Conservation (phyloP, 1,140 invertebrate genomes). For the Trichonephila clavata region DNA sequence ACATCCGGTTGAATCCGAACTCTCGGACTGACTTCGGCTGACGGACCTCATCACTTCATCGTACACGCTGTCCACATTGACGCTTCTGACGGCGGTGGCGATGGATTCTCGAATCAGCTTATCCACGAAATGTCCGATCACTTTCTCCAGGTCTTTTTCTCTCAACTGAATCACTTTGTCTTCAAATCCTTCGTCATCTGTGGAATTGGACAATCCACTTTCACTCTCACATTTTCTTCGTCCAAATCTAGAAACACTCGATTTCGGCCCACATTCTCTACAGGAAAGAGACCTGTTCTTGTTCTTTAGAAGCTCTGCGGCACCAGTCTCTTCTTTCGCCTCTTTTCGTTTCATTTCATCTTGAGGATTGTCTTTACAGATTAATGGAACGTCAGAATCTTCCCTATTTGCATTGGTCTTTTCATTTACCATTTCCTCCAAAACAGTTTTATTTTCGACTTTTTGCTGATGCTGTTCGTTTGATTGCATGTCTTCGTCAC, state of each 20-base stretch:
- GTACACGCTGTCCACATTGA: conserved; percentile 14
- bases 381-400: not conserved
- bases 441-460: not conserved
- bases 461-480: not conserved
- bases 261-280: not conserved
- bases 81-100: conserved; percentile 35
- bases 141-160: conserved; percentile 6
- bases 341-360: not conserved
- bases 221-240: conserved; percentile 44
- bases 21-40: not conserved
- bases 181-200: conserved; percentile 11
- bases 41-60: conserved; percentile 34
- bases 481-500: not conserved
- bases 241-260: not conserved
- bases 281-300: not conserved
- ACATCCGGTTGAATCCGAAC: not conserved
- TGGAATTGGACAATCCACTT: not conserved
- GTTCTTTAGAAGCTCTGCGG: not conserved
- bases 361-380: not conserved
- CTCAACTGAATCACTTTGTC: conserved; percentile 36
- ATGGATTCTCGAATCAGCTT: conserved; percentile 41
- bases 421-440: not conserved
- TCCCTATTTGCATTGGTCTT: not conserved
- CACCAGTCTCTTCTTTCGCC: not conserved
- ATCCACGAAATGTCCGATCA: conserved; percentile 16